Base-by-base conservation (phyloP, 2,888 invertebrate genomes). In the Labia minor region DNA sequence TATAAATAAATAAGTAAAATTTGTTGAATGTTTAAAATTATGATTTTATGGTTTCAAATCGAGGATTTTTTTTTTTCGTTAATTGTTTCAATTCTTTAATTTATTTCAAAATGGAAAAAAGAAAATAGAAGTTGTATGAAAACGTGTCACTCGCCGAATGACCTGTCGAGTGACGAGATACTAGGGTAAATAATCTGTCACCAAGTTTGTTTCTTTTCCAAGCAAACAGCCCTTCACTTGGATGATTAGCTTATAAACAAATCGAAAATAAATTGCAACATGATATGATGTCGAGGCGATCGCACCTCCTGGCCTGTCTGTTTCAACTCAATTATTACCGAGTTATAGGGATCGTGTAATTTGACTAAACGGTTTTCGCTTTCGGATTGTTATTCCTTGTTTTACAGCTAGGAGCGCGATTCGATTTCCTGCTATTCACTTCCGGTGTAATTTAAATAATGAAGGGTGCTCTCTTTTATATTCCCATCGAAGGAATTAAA, bases 231-330 rank as follows among this genome's bases (percentile, higher is more conserved):
- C n/a, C 49, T 49, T 16, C 16, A 26, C 26, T 26, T 26, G 26
- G 26, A 26, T 26, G 26, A 16, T 49, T n/a, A 49, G 49, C 49
- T 49, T 49, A 49, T 49, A 49, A 49, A 49, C 49, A 49, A 49
- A 49, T 49, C 49, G 49, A 49, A 49, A 49, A 49, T 49, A 49
- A 49, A 49, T 49, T 49, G 49, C 49, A 49, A 49, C 49, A 49
- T 49, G 49, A 49, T 49, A 49, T 49, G 49, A 49, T 49, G 49
- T n/a, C 14, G 49, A n/a, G 14, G 49, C 49, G 49, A n/a, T 49
- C 16, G 49, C 49, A 11, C 14, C n/a, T 49, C 49, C 49, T 49
- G 14, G 49, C 49, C 49, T 49, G 49, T 16, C 49, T 49, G 49
- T 4, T 49, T 49, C 14, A 49, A 11, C n/a, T 49, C 14, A 49